Evolutionary conservation across 2,797 vertebrate species (phyloP), one percentile per base, ranked within the genome.

Genomic region (Capromys pilorides): DNA sequence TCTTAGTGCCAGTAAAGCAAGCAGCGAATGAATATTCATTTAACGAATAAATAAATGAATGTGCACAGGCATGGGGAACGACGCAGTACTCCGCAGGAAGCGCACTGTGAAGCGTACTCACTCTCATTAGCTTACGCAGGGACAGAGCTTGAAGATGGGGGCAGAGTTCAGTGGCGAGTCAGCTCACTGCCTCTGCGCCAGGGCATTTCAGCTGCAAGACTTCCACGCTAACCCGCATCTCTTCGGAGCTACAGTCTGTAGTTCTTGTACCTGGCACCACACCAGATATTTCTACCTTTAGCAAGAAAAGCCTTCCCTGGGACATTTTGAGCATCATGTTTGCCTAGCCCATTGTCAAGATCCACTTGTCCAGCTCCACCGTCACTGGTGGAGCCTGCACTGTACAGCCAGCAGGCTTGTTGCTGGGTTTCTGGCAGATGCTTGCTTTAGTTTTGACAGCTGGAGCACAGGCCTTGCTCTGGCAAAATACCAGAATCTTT

Each of bases 401-500:
- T 79, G 26, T 94, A 64, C 28, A 24, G 31, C 54, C 18, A 12
- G 22, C 33, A 81, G 12, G 39, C 21, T 73, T 78, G 36, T 85
- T 77, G 57, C 61, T 84, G 45, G 10, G 4, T 80, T 88, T 86
- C 66, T 71, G 41, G 93, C 77, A 49, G 11, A 54, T 54, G 36
- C 45, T 88, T 77, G 59, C 26, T 91, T 41, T 45, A 66, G 54
- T 90, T 87, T 93, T 81, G 80, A 81, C 80, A 94, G 81, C 78
- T 86, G 71, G n/a, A 87, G 24, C 33, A 8, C 33, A 88, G 36
- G 22, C 31, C 61, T 69, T 62, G 87, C 75, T 51, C 86, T 96
- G 93, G 69, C 69, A 95, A 95, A 79, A 86, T 57, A 81, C 11
- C 77, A 94, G 64, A 87, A 78, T 88, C 49, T 87, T 94, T 61